These are phyloP conservation scores for Stegostoma tigrinum DNA, from an alignment of 2,113 vertebrate species.

Conservation along the genomic window DNA sequence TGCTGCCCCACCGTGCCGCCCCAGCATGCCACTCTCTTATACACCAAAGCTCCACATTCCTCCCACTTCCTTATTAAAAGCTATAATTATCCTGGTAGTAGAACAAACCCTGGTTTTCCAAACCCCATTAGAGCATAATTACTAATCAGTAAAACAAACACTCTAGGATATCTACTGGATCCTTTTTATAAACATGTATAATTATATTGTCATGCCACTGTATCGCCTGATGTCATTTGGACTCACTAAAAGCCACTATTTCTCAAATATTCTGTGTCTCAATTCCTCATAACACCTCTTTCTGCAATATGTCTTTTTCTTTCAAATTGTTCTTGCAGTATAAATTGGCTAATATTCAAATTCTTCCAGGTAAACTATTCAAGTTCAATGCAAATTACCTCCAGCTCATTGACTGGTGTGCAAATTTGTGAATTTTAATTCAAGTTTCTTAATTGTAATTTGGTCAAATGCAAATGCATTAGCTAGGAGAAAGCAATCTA, in stretches of 20 bases:
- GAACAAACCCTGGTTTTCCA: background rate
- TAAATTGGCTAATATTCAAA: background rate
- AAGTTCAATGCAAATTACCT: background rate
- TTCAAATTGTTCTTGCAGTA: background rate
- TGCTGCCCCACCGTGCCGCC: no score
- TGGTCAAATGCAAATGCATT: background rate
- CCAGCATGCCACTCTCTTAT: no score
- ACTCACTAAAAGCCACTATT: no score
- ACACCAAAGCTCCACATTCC: background rate
- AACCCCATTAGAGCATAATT: background rate
- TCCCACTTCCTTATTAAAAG: background rate
- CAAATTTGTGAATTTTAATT: slow-evolving; percentile 11
- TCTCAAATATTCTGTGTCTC: background rate
- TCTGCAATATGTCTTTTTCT: background rate
- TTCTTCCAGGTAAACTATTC: background rate
- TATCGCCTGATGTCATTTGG: background rate
- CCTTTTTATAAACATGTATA: background rate
- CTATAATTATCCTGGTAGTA: background rate
- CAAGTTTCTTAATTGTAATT: slow-evolving; percentile 5
- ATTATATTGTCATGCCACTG: background rate
- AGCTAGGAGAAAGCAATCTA: background rate
- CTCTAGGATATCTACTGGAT: background rate
- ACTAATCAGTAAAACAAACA: background rate
- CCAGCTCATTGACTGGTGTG: background rate
- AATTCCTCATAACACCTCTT: background rate